phyloP scores from a whole-genome alignment of 2,888 invertebrate genomes.

The Cactoblastis cactorum region DNA sequence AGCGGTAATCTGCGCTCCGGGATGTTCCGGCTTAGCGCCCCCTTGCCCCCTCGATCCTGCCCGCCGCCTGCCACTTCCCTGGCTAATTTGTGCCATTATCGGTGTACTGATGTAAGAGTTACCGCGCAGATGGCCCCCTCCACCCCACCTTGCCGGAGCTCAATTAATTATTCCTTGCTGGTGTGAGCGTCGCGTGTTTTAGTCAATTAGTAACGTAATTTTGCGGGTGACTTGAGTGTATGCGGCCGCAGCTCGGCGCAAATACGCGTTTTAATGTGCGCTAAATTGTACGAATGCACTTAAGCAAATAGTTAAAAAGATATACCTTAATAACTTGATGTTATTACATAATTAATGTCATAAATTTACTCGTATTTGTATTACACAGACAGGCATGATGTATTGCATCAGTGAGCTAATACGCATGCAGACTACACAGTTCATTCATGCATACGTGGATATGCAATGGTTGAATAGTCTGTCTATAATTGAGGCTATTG shows the following conservation, averaged over 20 bases:
- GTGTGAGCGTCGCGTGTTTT: conserved; percentile 79
- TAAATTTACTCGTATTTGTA: conserved; percentile 13
- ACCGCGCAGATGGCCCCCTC: conserved; percentile 72
- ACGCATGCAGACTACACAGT: conserved; percentile 22
- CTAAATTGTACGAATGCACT: conserved; percentile 27
- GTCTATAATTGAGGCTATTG: conserved; percentile 69
- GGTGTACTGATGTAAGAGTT: conserved; percentile 80
- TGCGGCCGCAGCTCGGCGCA: conserved; percentile 59
- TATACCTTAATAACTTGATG: not conserved
- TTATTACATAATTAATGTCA: not conserved
- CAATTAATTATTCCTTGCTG: conserved; percentile 78
- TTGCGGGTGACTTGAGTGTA: conserved; percentile 77
- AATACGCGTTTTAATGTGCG: conserved; percentile 50
- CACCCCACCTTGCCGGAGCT: conserved; percentile 58
- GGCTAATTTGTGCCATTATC: conserved; percentile 80
- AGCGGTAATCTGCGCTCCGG: conserved; percentile 80
- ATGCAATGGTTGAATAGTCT: conserved; percentile 47
- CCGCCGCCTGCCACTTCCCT: conserved; percentile 69
- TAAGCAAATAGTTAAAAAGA: conserved; percentile 12
- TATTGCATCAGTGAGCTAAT: conserved; percentile 28
- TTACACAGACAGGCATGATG: conserved; percentile 32
- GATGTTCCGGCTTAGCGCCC: conserved; percentile 79
- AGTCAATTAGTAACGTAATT: conserved; percentile 80
- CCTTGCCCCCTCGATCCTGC: conserved; percentile 42
- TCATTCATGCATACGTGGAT: conserved; percentile 36